Evolutionary conservation across 1,140 invertebrate genomes (phyloP).

Genomic region (Zaprionus taronus): DNA sequence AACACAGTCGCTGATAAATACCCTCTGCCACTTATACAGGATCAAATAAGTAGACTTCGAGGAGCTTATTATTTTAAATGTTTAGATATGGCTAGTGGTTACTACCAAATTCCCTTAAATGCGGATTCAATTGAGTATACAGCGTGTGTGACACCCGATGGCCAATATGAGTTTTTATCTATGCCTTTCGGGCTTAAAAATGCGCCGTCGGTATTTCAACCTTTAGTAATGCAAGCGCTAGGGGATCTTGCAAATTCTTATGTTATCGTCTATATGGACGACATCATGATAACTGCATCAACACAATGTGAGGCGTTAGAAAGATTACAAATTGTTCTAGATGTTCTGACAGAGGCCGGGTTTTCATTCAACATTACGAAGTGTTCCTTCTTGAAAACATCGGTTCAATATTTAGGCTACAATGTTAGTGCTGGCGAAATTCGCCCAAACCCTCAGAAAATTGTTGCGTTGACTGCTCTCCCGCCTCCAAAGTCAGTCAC

Average conservation of each 20-base stretch:
- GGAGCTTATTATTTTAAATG: not conserved
- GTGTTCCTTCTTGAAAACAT: constrained; percentile 9
- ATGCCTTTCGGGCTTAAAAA: no score
- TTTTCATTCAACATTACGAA: constrained; percentile 19
- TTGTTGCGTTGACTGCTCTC: no score
- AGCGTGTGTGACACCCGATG: constrained; percentile 20
- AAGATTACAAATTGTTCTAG: constrained; percentile 24
- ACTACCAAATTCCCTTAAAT: constrained; percentile 29
- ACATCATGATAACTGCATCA: constrained; percentile 36
- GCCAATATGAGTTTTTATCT: not conserved
- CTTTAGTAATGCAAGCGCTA: constrained; percentile 18
- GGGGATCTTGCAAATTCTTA: constrained; percentile 33
- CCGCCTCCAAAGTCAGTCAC: no score
- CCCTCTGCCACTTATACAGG: constrained; percentile 31
- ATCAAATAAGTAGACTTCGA: constrained; percentile 36
- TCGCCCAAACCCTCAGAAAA: no score
- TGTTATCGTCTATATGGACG: no score
- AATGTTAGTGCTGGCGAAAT: no score
- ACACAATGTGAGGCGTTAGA: constrained; percentile 22
- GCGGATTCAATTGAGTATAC: constrained; percentile 29
- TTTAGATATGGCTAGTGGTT: constrained; percentile 11
- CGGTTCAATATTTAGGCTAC: no score
- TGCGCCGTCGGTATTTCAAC: not conserved
- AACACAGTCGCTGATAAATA: constrained; percentile 28
- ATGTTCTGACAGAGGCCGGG: constrained; percentile 6